phyloP scores from a whole-genome alignment of 2,888 invertebrate genomes.

The Mythimna impura region DNA sequence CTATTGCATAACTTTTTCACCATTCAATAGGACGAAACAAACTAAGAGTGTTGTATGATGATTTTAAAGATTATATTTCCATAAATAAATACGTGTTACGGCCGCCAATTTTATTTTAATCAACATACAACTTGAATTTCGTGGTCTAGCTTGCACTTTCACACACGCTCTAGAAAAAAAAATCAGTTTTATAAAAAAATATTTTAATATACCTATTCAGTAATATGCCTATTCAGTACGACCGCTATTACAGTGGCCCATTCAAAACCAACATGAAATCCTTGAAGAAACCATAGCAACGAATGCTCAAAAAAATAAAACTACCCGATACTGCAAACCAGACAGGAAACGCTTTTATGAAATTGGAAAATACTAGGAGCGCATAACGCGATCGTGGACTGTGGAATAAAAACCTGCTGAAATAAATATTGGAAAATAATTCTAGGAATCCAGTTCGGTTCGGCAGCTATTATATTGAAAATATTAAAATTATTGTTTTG shows the following conservation, averaged over 20 bases:
- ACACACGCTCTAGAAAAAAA: too few species aligned
- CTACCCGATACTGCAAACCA: constrained; percentile 3
- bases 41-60: too few species aligned
- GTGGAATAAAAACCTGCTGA: constrained; percentile 58
- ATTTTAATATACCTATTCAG: background rate
- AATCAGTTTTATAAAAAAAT: background rate
- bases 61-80: too few species aligned
- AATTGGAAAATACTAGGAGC: constrained; percentile 64
- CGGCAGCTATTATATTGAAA: constrained; percentile 50
- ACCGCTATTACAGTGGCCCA: background rate
- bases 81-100: too few species aligned
- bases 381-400: constrained; percentile 49
- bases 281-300: constrained; percentile 13
- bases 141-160: too few species aligned
- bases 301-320: background rate
- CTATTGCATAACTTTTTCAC: too few species aligned
- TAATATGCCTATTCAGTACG: background rate
- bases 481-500: constrained; percentile 63
- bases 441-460: constrained; percentile 42
- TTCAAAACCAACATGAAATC: background rate
- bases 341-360: constrained; percentile 61
- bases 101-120: too few species aligned
- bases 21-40: too few species aligned
- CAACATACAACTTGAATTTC: too few species aligned
- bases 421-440: constrained; percentile 66